Base-by-base conservation (phyloP, 2,888 invertebrate species). In the Heliconius sara region DNA sequence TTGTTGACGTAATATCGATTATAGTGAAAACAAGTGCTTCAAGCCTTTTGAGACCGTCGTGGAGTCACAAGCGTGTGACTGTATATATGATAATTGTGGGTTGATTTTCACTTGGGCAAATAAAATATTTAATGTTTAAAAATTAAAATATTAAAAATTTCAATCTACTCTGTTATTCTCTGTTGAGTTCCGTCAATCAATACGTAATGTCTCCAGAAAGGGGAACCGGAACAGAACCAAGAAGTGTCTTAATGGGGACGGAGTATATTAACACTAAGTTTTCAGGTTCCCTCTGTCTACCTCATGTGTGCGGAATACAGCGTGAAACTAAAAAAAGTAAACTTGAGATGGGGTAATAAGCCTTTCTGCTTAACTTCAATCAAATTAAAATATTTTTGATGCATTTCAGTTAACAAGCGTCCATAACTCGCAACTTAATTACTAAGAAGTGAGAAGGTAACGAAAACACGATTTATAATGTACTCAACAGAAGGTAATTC, bases 391-490 rank as follows among this genome's bases (percentile, higher is more conserved):
- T 73, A 72, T 30, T 73, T n/a, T 73, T 43, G 6, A 52, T 72
- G 57, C 22, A 47, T 71, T 74, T 73, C 60, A 73, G 27, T 39
- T 76, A 72, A 66, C 74, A 39, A 30, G 16, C 74, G 16, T 57
- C 66, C 57, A 78, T 78, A 78, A 81, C 78, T 82, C 22, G 74
- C 78, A 71, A 81, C 79, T 81, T 82, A 82, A 83, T 82, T 83
- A 83, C 71, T 75, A 89, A 88, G 92, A 91, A 89, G 93, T 91
- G 92, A 91, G 92, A 93, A 93, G 88, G 89, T 89, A 92, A 91
- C 89, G 92, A 93, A 93, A 94, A 92, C 88, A 87, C 90, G 88
- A 93, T 93, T 93, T 92, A 92, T 93, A 89, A 90, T 89, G 89
- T 89, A 92, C 88, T 94, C 92, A 94, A 89, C 92, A 88, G 86